Base-by-base conservation (phyloP, 1,140 invertebrate species). In the Pissodes strobi region DNA sequence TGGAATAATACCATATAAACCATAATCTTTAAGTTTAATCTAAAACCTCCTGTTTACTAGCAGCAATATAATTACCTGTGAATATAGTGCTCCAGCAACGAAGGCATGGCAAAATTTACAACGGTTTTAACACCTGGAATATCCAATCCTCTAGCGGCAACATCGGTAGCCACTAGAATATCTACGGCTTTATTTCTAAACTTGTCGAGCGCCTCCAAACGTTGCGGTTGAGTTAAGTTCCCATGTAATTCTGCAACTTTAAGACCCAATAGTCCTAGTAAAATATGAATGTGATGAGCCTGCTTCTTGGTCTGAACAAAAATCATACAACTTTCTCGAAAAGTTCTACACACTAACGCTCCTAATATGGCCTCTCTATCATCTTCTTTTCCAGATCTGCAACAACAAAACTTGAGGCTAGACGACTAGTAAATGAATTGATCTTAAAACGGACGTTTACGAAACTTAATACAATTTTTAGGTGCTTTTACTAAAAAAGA, bases 281-380 rank as follows among this genome's bases (percentile, higher is more conserved):
- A 75, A 63, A 99, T 90, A 73, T 97, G 93, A 39, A 99, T 79
- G 23, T 93, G 80, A 79, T 98, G 95, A 15, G 95, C 95, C 76
- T 95, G 89, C 69, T 89, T 91, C 80, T 99, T 98, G 0, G 96
- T 99, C 78, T 93, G 92, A 12, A 98, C 92, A 82, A 99, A 99
- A 18, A 99, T 86, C 79, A 99, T 97, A 27, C 88, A 87, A 66
- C 94, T 89, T 75, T 95, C 90, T 37, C 90, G 85, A 77, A 99
- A 99, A n/a, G 92, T 96, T 66, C 96, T 83, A 69, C 91, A 94
- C 49, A 99, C 88, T 18, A 99, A 80, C 25, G 95, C 93, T 66
- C 92, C 89, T 46, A 98, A 80, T 45, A 98, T 87, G 0, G 95
- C 89, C 78, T 98, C 95, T 19, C 97, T 85, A 80, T 98, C 94